Percentiles rank a stretch among this genome's conserved stretches.
These are phyloP conservation scores for Diacarnus erythraeanus DNA, from an alignment of 37 sponge, comb jelly and placozoan species.

Conservation along the genomic window DNA sequence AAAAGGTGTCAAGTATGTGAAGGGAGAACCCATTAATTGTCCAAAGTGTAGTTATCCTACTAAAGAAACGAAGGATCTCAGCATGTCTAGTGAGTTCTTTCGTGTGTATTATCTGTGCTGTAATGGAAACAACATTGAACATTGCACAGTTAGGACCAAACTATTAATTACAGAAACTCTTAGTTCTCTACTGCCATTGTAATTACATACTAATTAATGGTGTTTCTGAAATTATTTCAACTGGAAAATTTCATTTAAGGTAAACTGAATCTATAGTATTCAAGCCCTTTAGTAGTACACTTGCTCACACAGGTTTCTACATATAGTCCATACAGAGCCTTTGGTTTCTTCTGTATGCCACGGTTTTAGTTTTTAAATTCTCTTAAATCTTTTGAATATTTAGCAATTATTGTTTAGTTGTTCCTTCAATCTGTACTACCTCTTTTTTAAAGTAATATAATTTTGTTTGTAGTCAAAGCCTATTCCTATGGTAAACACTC, in stretches of 20 bases:
- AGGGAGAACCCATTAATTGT: slow-evolving; percentile 78
- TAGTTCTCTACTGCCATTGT: too few relatives aligned
- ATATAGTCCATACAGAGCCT: too few relatives aligned
- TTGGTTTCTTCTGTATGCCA: too few relatives aligned
- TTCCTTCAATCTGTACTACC: too few relatives aligned
- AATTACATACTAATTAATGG: too few relatives aligned
- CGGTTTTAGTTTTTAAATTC: too few relatives aligned
- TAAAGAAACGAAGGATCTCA: slow-evolving; percentile 92
- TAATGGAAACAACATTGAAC: not conserved
- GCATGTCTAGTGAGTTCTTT: slow-evolving; percentile 83
- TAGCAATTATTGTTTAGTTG: too few relatives aligned
- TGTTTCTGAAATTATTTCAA: too few relatives aligned
- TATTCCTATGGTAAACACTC: slow-evolving; percentile 45
- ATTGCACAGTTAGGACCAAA: not conserved
- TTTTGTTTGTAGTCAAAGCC: slow-evolving; percentile 8
- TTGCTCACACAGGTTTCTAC: too few relatives aligned
- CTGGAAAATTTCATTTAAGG: not conserved
- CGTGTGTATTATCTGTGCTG: not conserved
- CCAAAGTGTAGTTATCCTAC: slow-evolving; percentile 93
- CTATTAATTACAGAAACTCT: not conserved
- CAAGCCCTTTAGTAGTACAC: too few relatives aligned
- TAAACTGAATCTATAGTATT: not conserved
- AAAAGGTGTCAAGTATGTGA: slow-evolving; percentile 91
- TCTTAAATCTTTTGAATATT: too few relatives aligned
- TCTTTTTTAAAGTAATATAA: not conserved